Base-by-base conservation (phyloP, 2,797 vertebrate genomes). In the Artibeus jamaicensis region DNA sequence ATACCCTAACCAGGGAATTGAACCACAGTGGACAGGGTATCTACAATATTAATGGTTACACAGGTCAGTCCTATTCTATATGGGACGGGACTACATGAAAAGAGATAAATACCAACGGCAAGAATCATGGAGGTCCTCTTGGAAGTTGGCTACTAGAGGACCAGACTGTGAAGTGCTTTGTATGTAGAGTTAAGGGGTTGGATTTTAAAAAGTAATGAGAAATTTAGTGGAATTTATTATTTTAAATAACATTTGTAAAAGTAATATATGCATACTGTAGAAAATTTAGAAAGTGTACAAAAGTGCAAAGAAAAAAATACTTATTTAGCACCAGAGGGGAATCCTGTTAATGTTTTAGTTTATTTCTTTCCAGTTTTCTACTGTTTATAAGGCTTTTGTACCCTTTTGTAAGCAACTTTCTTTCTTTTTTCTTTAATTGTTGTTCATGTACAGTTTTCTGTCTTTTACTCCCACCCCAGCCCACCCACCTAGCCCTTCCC, bases 201-300 rank as follows among this genome's bases (percentile, higher is more conserved):
- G 6, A 70, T 74, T 62, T 85, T 37, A 3, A 26, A 87, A 87
- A 62, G 79, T 73, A 22, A 53, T 53, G 42, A 86, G 24, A 4
- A 83, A 84, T 32, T 44, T 55, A 82, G 32, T 68, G 50, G 34
- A 84, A 24, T 55, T 86, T 83, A 21, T 65, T 89, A 85, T 77
- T 92, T 94, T 62, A 86, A 86, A 44, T 70, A 79, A 59, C 42
- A 86, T 50, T 77, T 78, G n/a, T 83, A 37, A 94, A 93, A 93
- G 24, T 44, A 37, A 48, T 39, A 74, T 73, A 53, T 37, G 1
- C 8, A 34, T 3, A 29, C 26, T 79, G 26, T 48, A 82, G 94
- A 92, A 55, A 89, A 89, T 46, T 55, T 81, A 70, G 50, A 37
- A 83, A 16, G 21, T 18, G 42, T 48, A 73, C 22, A 78, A 84